Conservation (phyloP, 2,888 invertebrate species). For the Limenitis camilla region DNA sequence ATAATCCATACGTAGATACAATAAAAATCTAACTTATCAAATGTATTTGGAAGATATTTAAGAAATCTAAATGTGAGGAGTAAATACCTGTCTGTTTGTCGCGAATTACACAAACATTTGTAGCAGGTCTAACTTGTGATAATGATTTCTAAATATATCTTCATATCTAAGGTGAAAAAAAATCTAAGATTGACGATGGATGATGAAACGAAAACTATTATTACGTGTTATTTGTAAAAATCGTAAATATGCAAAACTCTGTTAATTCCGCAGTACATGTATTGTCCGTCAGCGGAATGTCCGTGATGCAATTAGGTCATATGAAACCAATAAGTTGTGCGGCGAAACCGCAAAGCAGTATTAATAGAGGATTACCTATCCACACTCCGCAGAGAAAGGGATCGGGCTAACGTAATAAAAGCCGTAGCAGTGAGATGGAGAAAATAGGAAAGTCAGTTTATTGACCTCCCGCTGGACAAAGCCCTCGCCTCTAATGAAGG, state of each 20-base stretch:
- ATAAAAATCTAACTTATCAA: too few species aligned
- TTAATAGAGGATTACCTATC: slow-evolving; percentile 39
- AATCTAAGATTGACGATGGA: neutral
- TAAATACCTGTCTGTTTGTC: too few species aligned
- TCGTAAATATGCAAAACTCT: slow-evolving; percentile 26
- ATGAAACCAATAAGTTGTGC: slow-evolving; percentile 60
- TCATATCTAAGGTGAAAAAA: too few species aligned
- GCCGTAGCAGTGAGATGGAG: slow-evolving; percentile 17
- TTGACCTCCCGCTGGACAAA: slow-evolving; percentile 18
- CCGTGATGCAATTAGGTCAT: slow-evolving; percentile 62
- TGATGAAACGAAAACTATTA: neutral
- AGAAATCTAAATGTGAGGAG: too few species aligned
- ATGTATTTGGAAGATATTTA: too few species aligned
- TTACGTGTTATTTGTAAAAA: neutral
- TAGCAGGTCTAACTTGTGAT: too few species aligned
- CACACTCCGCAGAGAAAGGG: slow-evolving; percentile 22
- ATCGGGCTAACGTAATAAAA: slow-evolving; percentile 22
- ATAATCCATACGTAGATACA: neutral
- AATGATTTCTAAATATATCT: too few species aligned
- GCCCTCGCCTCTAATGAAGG: slow-evolving; percentile 14
- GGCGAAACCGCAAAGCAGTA: slow-evolving; percentile 57
- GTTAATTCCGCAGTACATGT: slow-evolving; percentile 45
- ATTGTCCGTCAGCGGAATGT: slow-evolving; percentile 60
- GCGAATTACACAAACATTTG: too few species aligned
- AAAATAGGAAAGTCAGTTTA: slow-evolving; percentile 24